A percentile compares a stretch with the other conserved stretches of the same genome.
These are phyloP conservation scores for Argyresthia goedartella DNA, from an alignment of 2,888 invertebrate genomes.

Conservation along the genomic window DNA sequence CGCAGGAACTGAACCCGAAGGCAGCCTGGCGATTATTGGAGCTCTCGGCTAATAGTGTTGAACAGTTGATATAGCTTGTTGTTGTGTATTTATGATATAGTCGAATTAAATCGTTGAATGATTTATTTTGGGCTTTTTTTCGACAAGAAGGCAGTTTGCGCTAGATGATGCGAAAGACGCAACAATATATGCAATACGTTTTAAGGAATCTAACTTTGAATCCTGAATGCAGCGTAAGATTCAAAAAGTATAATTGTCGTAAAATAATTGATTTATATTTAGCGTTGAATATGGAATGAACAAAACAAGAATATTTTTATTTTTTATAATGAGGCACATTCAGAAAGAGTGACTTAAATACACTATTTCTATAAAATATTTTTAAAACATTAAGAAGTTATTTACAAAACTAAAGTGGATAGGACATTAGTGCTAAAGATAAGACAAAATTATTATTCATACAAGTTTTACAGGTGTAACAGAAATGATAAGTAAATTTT, in stretches of 20 bases:
- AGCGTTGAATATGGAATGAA: not conserved
- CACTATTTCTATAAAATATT: not conserved
- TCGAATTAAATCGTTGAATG: conserved; percentile 45
- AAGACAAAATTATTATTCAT: conserved; percentile 16
- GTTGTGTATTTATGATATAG: conserved; percentile 17
- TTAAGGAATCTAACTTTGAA: too few species aligned
- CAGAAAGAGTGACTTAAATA: conserved; percentile 35
- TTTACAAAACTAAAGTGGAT: not conserved
- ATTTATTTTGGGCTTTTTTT: conserved; percentile 8
- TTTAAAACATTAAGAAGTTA: not conserved
- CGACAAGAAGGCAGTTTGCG: too few species aligned
- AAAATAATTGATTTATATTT: too few species aligned
- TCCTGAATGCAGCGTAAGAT: too few species aligned
- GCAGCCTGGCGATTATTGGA: conserved; percentile 98
- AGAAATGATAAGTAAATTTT: too few species aligned
- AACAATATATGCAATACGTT: too few species aligned
- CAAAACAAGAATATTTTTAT: conserved; percentile 24
- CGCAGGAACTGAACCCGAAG: conserved; percentile 91
- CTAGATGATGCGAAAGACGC: too few species aligned
- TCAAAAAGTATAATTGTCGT: too few species aligned
- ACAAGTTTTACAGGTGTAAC: too few species aligned
- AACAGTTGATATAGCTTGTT: conserved; percentile 80
- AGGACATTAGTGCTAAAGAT: conserved; percentile 20
- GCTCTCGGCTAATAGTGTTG: conserved; percentile 85
- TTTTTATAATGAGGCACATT: conserved; percentile 64